Evolutionary conservation across 1,140 invertebrate species (phyloP).

Genomic region (Zaprionus capensis): DNA sequence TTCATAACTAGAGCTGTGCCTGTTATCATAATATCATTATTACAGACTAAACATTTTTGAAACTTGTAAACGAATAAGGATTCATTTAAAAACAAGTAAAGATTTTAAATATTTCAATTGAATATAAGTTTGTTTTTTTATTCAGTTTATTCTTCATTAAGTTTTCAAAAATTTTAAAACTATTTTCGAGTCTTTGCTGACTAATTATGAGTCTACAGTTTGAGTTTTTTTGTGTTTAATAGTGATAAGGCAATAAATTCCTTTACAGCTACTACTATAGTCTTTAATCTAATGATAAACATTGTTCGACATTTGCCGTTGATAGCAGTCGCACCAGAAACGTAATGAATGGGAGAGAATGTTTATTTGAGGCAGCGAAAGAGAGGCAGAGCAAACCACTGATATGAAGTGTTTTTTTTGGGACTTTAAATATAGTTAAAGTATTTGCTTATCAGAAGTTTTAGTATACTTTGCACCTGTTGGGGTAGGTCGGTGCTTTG

Average conservation of each 20-base stretch:
- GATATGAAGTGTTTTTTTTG: not conserved
- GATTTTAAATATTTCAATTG: no score
- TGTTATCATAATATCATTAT: no score
- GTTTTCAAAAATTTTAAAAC: not conserved
- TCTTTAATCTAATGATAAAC: not conserved
- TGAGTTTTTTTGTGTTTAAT: constrained; percentile 7
- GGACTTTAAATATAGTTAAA: not conserved
- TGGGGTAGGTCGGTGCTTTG: not conserved
- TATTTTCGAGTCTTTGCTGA: not conserved
- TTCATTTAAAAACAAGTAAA: no score
- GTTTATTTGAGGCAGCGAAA: not conserved
- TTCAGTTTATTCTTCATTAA: no score
- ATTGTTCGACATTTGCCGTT: not conserved
- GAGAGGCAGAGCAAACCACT: not conserved
- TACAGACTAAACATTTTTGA: no score
- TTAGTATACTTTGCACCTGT: not conserved
- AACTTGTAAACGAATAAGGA: no score
- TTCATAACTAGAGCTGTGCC: no score
- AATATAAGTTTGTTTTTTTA: no score
- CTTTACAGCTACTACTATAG: not conserved
- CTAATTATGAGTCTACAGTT: not conserved
- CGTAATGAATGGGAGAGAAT: not conserved
- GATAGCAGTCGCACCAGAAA: not conserved
- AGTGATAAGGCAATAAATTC: constrained; percentile 11
- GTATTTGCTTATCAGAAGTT: not conserved